Percentiles rank a stretch among this genome's conserved stretches.
These are phyloP conservation scores for Chouioia cunea DNA, from an alignment of 2,888 invertebrate genomes.

Conservation along the genomic window DNA sequence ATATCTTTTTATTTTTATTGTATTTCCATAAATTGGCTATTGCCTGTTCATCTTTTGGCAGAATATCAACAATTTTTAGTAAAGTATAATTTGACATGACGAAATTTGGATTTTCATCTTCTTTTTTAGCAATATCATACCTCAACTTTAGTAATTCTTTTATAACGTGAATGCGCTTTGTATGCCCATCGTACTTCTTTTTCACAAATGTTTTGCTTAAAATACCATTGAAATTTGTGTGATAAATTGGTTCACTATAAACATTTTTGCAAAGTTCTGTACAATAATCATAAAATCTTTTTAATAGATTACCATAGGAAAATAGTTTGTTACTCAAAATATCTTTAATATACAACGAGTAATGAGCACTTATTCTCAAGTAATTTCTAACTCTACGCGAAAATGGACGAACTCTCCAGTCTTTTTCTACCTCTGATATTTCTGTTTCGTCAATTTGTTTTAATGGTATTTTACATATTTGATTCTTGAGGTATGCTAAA, in stretches of 20 bases:
- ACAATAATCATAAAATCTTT: background rate
- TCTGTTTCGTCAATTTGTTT: too few relatives aligned
- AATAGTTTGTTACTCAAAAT: background rate
- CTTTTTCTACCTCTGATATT: background rate
- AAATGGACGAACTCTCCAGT: background rate
- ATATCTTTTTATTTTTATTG: too few relatives aligned
- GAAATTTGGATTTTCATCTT: background rate
- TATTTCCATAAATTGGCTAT: background rate
- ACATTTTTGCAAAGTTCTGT: constrained; percentile 2
- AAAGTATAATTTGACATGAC: background rate
- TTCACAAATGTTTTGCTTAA: background rate
- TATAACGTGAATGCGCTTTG: background rate
- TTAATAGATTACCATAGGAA: background rate
- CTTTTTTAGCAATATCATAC: background rate
- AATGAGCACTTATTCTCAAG: background rate
- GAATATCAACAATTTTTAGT: background rate
- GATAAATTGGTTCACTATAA: background rate
- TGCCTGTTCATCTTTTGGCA: background rate
- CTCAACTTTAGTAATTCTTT: background rate
- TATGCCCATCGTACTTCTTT: background rate
- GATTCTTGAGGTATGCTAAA: background rate
- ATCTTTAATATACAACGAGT: background rate
- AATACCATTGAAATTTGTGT: background rate
- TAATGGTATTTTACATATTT: background rate
- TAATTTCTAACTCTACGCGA: background rate